Conservation (phyloP, 2,888 invertebrate genomes). For the Cephus rjabovi region DNA sequence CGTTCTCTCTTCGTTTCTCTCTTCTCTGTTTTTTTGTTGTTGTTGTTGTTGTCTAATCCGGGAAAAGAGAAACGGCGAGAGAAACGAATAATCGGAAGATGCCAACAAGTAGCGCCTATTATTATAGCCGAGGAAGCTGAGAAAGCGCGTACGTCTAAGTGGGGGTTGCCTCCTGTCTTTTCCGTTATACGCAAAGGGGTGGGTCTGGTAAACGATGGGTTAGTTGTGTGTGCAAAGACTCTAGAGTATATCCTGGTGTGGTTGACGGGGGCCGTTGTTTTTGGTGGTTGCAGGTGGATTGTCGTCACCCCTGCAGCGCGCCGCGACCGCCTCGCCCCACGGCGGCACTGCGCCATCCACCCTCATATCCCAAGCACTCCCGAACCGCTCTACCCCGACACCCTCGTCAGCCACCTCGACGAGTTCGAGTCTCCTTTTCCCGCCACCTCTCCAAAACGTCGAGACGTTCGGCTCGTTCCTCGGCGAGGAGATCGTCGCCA, state of each 20-base stretch:
- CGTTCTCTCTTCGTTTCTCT: background rate
- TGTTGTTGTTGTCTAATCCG: conserved; percentile 21
- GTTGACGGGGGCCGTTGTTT: conserved; percentile 9
- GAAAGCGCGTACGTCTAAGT: background rate
- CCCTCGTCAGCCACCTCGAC: conserved; percentile 62
- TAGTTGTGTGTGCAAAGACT: background rate
- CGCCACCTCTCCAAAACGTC: conserved; percentile 74
- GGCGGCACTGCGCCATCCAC: conserved; percentile 56
- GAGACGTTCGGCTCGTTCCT: conserved; percentile 80
- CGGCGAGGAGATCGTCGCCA: conserved; percentile 86
- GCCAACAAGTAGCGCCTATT: background rate
- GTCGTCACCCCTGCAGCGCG: conserved; percentile 66
- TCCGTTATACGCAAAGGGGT: background rate
- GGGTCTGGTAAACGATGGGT: background rate
- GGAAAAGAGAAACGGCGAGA: background rate
- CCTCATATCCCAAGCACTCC: conserved; percentile 58
- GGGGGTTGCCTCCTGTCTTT: background rate
- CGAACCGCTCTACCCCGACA: conserved; percentile 62
- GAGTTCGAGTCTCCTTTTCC: conserved; percentile 67
- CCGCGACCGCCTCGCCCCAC: conserved; percentile 65
- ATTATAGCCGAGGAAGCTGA: background rate
- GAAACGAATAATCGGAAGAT: background rate
- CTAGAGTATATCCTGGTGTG: background rate
- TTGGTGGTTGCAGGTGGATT: conserved; percentile 67
- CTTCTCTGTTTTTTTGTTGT: conserved; percentile 11